These are phyloP conservation scores for Leguminivora glycinivorella DNA, from an alignment of 1,140 invertebrate genomes.

Conservation along the genomic window DNA sequence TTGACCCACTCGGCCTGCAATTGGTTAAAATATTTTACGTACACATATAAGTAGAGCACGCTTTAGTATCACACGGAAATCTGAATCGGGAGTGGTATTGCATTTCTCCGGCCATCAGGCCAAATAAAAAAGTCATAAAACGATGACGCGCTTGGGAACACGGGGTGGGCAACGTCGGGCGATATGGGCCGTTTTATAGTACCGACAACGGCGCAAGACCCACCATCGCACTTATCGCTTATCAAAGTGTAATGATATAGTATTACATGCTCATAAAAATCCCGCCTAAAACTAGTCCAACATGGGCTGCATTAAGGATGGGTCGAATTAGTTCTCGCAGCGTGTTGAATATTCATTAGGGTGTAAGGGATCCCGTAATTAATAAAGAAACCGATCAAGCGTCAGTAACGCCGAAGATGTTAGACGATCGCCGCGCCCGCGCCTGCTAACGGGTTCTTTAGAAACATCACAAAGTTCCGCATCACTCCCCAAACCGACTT, in stretches of 20 bases:
- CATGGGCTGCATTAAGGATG: conserved; percentile 42
- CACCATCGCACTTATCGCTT: conserved; percentile 69
- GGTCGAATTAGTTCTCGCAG: conserved; percentile 48
- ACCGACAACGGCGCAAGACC: conserved; percentile 63
- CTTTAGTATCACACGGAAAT: conserved; percentile 58
- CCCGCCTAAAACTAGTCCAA: conserved; percentile 54
- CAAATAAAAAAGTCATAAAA: conserved; percentile 77
- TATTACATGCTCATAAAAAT: conserved; percentile 73
- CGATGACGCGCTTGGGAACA: conserved; percentile 71
- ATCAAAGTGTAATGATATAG: conserved; percentile 70
- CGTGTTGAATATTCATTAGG: conserved; percentile 60
- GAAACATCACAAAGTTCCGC: conserved; percentile 35
- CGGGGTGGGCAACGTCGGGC: conserved; percentile 60
- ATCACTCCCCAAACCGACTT: conserved; percentile 35
- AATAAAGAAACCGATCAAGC: conserved; percentile 47
- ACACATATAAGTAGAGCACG: conserved; percentile 44
- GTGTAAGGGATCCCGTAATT: conserved; percentile 50
- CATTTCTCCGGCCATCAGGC: conserved; percentile 67
- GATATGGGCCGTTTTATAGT: conserved; percentile 66
- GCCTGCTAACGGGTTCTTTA: conserved; percentile 44
- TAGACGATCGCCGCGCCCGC: conserved; percentile 33
- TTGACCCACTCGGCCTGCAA: conserved; percentile 35
- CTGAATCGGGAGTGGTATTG: conserved; percentile 66
- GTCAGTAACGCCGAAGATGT: conserved; percentile 38
- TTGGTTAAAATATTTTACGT: conserved; percentile 51